Conservation (phyloP, 2,797 vertebrate genomes). For the Nannoperca obscura region DNA sequence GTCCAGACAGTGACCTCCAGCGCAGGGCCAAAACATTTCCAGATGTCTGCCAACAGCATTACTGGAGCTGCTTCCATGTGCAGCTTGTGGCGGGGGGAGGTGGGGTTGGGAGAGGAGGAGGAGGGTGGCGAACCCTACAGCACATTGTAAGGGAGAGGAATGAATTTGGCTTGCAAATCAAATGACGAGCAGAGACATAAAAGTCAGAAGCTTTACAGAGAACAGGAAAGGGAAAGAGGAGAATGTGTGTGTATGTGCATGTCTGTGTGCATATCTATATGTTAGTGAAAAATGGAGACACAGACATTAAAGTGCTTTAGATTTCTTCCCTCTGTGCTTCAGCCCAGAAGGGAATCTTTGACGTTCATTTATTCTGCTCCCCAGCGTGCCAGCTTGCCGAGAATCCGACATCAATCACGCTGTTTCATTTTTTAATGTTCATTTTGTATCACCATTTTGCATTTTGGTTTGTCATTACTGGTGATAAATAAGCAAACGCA, state of each 20-base stretch:
- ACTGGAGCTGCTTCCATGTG: constrained; percentile 60
- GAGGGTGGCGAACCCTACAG: constrained; percentile 16
- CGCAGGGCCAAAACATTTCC: constrained; percentile 77
- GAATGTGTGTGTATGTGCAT: constrained; percentile 14
- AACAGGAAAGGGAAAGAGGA: constrained; percentile 46
- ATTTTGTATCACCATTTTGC: constrained; percentile 70
- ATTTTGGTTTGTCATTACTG: constrained; percentile 67
- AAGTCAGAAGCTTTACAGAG: constrained; percentile 51
- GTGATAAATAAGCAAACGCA: constrained; percentile 69
- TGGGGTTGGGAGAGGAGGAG: not conserved
- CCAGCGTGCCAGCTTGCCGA: constrained; percentile 54
- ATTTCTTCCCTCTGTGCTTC: constrained; percentile 65
- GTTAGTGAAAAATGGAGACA: constrained; percentile 62
- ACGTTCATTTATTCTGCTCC: constrained; percentile 68
- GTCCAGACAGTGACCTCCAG: constrained; percentile 81
- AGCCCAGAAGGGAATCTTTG: constrained; percentile 73
- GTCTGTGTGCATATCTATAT: constrained; percentile 44
- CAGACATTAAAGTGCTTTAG: constrained; percentile 71
- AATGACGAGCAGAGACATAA: constrained; percentile 60
- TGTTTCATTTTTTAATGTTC: constrained; percentile 68
- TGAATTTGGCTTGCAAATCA: constrained; percentile 69
- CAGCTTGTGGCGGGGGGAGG: constrained; percentile 1
- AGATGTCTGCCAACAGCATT: constrained; percentile 81
- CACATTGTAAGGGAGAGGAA: constrained; percentile 51
- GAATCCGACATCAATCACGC: constrained; percentile 70